Conservation (phyloP, 1,140 invertebrate species). For the Dendroctonus valens region DNA sequence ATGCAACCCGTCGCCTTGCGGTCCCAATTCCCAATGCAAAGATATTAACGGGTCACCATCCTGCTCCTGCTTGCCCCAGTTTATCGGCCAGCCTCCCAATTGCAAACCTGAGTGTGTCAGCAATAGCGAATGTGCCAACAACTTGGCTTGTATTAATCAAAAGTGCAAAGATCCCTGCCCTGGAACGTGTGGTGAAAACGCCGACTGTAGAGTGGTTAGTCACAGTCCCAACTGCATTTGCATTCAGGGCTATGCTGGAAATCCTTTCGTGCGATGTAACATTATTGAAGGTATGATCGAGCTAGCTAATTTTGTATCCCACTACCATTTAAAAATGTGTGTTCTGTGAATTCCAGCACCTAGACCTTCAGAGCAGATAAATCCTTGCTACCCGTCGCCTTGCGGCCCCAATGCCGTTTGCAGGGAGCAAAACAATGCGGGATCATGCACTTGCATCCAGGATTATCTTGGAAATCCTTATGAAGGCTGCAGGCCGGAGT, state of each 20-base stretch:
- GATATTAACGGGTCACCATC: conserved; percentile 60
- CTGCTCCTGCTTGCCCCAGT: conserved; percentile 70
- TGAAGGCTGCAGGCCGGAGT: conserved; percentile 68
- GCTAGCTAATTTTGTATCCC: too few species aligned
- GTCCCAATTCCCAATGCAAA: conserved; percentile 71
- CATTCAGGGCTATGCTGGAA: conserved; percentile 53
- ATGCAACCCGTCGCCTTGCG: conserved; percentile 76
- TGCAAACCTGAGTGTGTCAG: conserved; percentile 75
- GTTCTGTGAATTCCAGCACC: conserved; percentile 22
- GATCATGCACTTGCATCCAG: conserved; percentile 66
- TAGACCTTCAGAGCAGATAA: conserved; percentile 37
- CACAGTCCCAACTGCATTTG: conserved; percentile 63
- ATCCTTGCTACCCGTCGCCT: conserved; percentile 63
- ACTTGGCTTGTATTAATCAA: conserved; percentile 64
- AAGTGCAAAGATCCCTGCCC: conserved; percentile 60
- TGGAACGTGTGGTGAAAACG: conserved; percentile 62
- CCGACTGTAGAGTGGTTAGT: conserved; percentile 58
- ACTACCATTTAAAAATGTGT: neutral
- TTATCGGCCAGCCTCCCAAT: conserved; percentile 69
- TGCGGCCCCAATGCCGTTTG: conserved; percentile 70
- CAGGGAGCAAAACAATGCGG: conserved; percentile 60
- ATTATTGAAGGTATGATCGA: conserved; percentile 40
- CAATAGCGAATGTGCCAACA: conserved; percentile 64
- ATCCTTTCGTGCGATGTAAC: conserved; percentile 52
- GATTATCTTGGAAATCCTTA: conserved; percentile 75